phyloP scores from a whole-genome alignment of 2,113 vertebrate species.

The Mellivora capensis region DNA sequence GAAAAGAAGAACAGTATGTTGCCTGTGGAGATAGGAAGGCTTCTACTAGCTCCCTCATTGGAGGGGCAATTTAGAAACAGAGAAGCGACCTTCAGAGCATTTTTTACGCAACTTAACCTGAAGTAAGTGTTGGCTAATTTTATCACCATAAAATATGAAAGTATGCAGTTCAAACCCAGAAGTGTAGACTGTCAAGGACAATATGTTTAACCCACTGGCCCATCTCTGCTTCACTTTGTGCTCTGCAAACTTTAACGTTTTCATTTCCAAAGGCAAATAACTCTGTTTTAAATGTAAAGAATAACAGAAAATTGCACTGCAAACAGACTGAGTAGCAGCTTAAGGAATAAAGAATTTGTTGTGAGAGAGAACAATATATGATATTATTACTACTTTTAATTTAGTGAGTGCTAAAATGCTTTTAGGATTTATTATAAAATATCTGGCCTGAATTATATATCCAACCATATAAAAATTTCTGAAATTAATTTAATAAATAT shows the following conservation, averaged over 20 bases:
- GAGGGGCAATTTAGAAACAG: not conserved
- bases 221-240: not conserved
- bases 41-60: not conserved
- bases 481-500: not conserved
- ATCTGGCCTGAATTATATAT: not conserved
- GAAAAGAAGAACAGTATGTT: not conserved
- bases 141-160: not conserved
- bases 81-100: not conserved
- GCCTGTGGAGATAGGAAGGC: rapidly evolving
- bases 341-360: not conserved
- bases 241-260: not conserved
- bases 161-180: not conserved
- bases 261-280: not conserved
- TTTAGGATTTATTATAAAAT: not conserved
- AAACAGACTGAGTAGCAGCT: not conserved
- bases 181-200: not conserved
- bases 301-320: not conserved
- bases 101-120: not conserved
- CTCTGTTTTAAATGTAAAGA: not conserved
- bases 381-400: not conserved
- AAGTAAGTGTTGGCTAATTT: not conserved
- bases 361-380: not conserved
- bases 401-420: not conserved
- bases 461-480: not conserved
- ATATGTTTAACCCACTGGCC: not conserved